Evolutionary conservation across 2,797 vertebrate species (phyloP).

Genomic region (Acanthiza pusilla): DNA sequence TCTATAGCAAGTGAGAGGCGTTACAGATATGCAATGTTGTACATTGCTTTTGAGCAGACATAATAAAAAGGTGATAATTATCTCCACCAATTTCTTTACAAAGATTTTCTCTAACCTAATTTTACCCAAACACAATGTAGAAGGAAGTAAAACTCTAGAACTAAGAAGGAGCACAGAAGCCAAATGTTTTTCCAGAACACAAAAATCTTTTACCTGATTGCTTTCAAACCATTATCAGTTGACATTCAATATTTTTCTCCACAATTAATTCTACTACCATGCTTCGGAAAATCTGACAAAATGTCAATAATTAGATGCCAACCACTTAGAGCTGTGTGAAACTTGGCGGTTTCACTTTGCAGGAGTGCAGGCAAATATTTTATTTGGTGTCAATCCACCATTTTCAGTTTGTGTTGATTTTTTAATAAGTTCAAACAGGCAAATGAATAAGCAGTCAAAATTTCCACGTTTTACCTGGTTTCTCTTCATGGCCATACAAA

Average conservation of each 20-base stretch:
- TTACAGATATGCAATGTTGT: neutral
- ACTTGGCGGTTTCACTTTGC: neutral
- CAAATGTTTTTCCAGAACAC: slow-evolving; percentile 25
- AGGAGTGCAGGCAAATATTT: slow-evolving; percentile 17
- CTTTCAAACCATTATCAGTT: slow-evolving; percentile 19
- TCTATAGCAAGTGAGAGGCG: neutral
- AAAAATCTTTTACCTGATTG: slow-evolving; percentile 19
- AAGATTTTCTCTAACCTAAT: slow-evolving; percentile 26
- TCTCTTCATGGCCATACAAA: neutral
- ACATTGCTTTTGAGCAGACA: neutral
- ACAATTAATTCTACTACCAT: neutral
- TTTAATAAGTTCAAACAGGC: neutral
- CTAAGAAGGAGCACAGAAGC: slow-evolving; percentile 10
- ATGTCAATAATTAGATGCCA: slow-evolving; percentile 39
- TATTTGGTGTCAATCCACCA: slow-evolving; percentile 16
- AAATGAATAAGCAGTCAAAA: slow-evolving; percentile 10
- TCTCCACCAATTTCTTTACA: neutral
- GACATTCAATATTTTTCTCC: neutral
- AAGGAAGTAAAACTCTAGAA: slow-evolving; percentile 37
- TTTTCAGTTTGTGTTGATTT: neutral
- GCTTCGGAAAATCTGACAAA: slow-evolving; percentile 63
- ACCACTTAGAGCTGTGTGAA: neutral
- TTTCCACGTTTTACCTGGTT: slow-evolving; percentile 1
- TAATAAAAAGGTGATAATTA: neutral
- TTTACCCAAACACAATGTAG: neutral